A percentile compares a stretch with the other conserved stretches of the same genome.
Conservation (phyloP, 2,797 vertebrate genomes). For the Adelosebastes latens region DNA sequence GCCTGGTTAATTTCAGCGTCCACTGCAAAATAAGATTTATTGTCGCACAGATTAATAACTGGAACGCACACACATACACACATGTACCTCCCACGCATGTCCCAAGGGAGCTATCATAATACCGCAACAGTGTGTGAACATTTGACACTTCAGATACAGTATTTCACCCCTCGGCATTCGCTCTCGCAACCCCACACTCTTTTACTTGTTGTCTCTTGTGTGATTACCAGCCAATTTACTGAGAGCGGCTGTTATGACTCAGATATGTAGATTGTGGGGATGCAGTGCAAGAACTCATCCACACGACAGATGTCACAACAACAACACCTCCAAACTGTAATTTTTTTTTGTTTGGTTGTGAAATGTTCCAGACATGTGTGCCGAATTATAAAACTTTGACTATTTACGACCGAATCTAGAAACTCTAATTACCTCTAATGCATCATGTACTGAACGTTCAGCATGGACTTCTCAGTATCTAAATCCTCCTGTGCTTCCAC, state of each 20-base stretch:
- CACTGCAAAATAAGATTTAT: slow-evolving; percentile 68
- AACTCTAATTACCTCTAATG: not conserved
- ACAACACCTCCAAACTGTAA: not conserved
- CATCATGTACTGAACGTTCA: not conserved
- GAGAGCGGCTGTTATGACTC: slow-evolving; percentile 9
- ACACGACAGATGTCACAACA: slow-evolving; percentile 6
- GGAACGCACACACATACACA: slow-evolving; percentile 6
- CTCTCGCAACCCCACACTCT: not conserved
- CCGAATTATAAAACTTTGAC: not conserved
- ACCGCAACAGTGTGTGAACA: slow-evolving; percentile 10
- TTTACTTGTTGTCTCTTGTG: not conserved
- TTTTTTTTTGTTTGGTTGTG: not conserved
- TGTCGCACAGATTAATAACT: slow-evolving; percentile 73
- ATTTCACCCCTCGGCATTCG: slow-evolving; percentile 5
- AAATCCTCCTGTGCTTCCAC: not conserved
- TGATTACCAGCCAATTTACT: slow-evolving; percentile 26
- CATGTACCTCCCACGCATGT: slow-evolving; percentile 18
- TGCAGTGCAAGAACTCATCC: not conserved
- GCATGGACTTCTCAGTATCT: not conserved
- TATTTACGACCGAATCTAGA: not conserved
- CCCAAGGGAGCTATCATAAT: slow-evolving; percentile 28
- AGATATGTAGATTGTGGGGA: slow-evolving; percentile 8
- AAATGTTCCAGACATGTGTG: not conserved
- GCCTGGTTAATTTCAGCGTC: slow-evolving; percentile 74
- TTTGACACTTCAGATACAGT: slow-evolving; percentile 45